Base-by-base conservation (phyloP, 1,140 invertebrate species). In the Fopius arisanus region DNA sequence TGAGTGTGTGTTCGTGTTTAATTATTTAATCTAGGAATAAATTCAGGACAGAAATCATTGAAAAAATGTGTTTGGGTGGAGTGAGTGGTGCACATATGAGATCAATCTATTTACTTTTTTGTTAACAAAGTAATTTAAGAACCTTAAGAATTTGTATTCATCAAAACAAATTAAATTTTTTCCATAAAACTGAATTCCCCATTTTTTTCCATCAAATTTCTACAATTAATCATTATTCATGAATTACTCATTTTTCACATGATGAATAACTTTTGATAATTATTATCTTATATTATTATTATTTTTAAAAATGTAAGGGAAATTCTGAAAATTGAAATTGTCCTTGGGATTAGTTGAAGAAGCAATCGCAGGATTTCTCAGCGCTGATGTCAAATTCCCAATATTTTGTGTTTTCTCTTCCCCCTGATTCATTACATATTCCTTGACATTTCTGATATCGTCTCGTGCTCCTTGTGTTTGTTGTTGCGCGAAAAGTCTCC, bases 1-100 rank as follows among this genome's bases (percentile, higher is more conserved):
- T 86, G 77, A 88, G 54, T 59, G 54, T 59, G 54, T 59, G 54
- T 59, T 59, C 23, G 23, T 59, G 54, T 26, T 59, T 59, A 54
- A 59, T 59, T 59, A 59, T 59, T 59, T 59, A 59, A 59, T 59
- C 1, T 59, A 59, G 54, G 54, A 59, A 59, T 59, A 59, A 59
- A 59, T 59, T 59, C 23, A 59, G 26, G 23, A 59, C 23, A 59
- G 23, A 59, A 4, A 59, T 12, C 21, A 3, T n/a, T 26, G 26
- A 59, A 28, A 59, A 26, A 21, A 23, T 28, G 54, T 26, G 54
- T 28, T 26, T 2, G 14, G 54, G 19, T 59, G 54, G 23, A 23
- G 23, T 28, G 23, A 59, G 23, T 59, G 54, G 4, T 26, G 54
- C 21, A 59, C 54, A 59, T 19, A 59, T 12, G 54, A 59, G 23